phyloP scores from a whole-genome alignment of 2,888 invertebrate genomes.

The Epinotia bilunana region DNA sequence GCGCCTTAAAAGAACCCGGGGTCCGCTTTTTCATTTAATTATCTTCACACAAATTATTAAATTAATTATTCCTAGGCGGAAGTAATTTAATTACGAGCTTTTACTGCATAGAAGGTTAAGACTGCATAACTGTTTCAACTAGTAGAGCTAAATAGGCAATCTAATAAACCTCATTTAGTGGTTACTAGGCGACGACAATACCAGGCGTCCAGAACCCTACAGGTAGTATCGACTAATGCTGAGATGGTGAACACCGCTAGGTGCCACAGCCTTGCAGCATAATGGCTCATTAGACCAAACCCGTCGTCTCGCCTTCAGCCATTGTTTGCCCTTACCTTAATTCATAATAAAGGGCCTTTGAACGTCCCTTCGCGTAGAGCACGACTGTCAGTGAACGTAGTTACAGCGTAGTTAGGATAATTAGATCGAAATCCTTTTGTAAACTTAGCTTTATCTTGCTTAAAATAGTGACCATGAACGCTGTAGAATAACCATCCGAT shows the following conservation, averaged over 20 bases:
- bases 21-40: too few species aligned
- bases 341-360: constrained; percentile 75
- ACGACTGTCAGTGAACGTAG: constrained; percentile 36
- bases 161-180: constrained; percentile 11
- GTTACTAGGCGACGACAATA: not conserved
- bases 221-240: constrained; percentile 20
- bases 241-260: constrained; percentile 46
- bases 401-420: constrained; percentile 27
- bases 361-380: constrained; percentile 52
- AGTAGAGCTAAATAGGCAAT: not conserved
- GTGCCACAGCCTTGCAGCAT: constrained; percentile 62
- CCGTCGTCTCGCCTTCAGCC: constrained; percentile 64
- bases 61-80: too few species aligned
- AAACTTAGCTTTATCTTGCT: constrained; percentile 20
- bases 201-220: constrained; percentile 21
- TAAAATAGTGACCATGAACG: not conserved
- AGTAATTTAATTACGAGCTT: not conserved
- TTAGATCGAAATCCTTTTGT: constrained; percentile 27
- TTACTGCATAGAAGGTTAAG: too few species aligned
- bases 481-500: not conserved
- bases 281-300: constrained; percentile 80
- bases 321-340: constrained; percentile 72
- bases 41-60: too few species aligned
- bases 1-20: too few species aligned
- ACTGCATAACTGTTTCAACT: not conserved